A percentile compares a stretch with the other conserved stretches of the same genome.
phyloP scores from a whole-genome alignment of 2,888 invertebrate genomes.

The Belgica antarctica region DNA sequence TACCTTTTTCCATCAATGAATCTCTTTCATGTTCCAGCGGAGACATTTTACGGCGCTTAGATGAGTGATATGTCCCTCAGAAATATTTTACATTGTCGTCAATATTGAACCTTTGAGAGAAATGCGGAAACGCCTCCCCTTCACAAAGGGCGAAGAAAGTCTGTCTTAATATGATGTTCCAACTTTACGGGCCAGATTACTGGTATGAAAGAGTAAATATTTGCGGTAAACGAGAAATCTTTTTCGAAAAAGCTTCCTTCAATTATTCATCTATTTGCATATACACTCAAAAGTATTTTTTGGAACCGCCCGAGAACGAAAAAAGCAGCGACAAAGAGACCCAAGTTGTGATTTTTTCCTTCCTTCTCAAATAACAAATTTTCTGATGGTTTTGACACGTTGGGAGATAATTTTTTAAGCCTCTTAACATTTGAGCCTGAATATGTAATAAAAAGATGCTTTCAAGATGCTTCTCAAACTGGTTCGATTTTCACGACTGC shows the following conservation, averaged over 20 bases:
- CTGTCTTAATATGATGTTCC: neutral
- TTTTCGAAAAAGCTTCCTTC: neutral
- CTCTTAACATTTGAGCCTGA: too few species aligned
- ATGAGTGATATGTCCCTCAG: conserved; percentile 4
- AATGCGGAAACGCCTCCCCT: neutral
- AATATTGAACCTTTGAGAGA: neutral
- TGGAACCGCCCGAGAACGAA: too few species aligned
- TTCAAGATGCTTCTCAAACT: too few species aligned
- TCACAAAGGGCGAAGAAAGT: too few species aligned
- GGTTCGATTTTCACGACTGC: too few species aligned
- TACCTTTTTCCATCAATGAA: too few species aligned
- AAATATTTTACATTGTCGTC: neutral
- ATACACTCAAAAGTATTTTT: neutral
- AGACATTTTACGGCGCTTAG: neutral
- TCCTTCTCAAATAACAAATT: too few species aligned
- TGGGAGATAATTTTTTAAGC: too few species aligned
- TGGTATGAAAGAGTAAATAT: conserved; percentile 18
- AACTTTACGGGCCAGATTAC: conserved; percentile 13
- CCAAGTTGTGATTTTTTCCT: too few species aligned
- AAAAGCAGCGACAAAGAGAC: too few species aligned
- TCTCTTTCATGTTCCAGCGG: conserved; percentile 15
- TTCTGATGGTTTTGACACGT: too few species aligned
- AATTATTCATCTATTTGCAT: neutral
- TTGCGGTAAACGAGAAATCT: conserved; percentile 13
- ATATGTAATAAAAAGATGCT: too few species aligned